Percentiles rank a stretch among this genome's conserved stretches.
phyloP scores from a whole-genome alignment of 2,797 vertebrate genomes.

The Telmatherina bonti region DNA sequence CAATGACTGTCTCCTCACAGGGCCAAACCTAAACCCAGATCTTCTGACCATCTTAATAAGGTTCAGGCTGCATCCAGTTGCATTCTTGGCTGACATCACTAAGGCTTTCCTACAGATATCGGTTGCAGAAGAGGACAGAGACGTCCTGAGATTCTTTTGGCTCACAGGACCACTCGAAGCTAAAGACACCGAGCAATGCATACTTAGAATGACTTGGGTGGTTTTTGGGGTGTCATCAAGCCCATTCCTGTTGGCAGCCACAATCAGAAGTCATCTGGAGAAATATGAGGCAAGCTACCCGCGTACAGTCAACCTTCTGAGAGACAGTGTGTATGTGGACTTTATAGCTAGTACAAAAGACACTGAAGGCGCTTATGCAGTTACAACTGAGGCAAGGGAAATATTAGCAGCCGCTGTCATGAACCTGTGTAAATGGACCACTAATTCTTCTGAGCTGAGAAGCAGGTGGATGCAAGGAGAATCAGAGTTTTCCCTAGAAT shows the following conservation, averaged over 20 bases:
- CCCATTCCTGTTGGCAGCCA: background rate
- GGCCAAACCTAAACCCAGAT: constrained; percentile 1
- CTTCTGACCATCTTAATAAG: background rate
- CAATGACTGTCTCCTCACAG: background rate
- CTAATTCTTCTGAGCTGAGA: background rate
- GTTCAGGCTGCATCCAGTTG: background rate
- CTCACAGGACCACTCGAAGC: background rate
- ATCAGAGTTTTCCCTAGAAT: background rate
- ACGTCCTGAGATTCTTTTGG: background rate
- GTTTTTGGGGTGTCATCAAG: background rate
- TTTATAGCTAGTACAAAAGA: too few relatives aligned
- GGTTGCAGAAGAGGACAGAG: background rate
- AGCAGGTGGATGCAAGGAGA: background rate
- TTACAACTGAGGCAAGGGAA: too few relatives aligned
- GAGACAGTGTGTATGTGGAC: too few relatives aligned
- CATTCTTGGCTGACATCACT: background rate
- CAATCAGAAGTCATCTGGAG: background rate
- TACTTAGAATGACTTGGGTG: background rate
- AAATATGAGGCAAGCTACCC: background rate
- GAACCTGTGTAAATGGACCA: background rate
- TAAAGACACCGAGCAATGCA: background rate
- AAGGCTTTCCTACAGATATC: constrained; percentile 1
- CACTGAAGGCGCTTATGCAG: too few relatives aligned
- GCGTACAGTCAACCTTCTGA: too few relatives aligned
- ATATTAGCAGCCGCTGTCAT: background rate